Evolutionary conservation across 2,888 invertebrate genomes (phyloP).

Genomic region (Ceratothoa steindachneri): DNA sequence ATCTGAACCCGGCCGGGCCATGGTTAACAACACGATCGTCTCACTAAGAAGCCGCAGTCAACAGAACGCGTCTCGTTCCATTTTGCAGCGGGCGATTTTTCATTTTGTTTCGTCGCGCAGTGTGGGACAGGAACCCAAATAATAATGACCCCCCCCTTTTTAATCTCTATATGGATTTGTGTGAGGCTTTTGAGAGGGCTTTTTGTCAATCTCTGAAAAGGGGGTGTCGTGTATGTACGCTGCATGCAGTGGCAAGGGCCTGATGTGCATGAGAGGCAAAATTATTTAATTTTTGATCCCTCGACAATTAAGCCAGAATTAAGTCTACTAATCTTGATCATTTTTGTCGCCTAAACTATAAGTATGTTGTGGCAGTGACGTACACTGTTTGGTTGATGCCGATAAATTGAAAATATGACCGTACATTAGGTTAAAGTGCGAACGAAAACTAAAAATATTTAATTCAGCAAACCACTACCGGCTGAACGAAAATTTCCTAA

Average conservation of each 20-base stretch:
- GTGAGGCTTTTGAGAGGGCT: background rate
- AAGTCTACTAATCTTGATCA: too few species aligned
- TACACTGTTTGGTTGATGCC: too few species aligned
- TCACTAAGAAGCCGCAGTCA: constrained; percentile 7
- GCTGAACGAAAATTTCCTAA: background rate
- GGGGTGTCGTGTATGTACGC: too few species aligned
- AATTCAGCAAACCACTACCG: background rate
- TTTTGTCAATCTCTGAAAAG: too few species aligned
- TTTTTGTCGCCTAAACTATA: too few species aligned
- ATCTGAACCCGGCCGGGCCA: background rate
- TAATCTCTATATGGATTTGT: background rate
- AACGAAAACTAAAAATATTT: constrained; percentile 9
- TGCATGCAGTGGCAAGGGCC: too few species aligned
- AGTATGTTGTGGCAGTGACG: too few species aligned
- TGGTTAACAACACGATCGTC: constrained; percentile 5
- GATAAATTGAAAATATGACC: background rate
- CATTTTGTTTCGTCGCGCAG: background rate
- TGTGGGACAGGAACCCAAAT: background rate
- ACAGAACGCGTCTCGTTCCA: background rate
- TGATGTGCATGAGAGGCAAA: too few species aligned
- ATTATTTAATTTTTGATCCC: too few species aligned
- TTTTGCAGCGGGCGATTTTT: background rate
- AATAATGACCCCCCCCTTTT: background rate
- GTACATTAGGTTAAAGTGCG: background rate
- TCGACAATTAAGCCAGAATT: too few species aligned